Percentiles rank a stretch among this genome's conserved stretches.
Evolutionary conservation across 2,888 invertebrate species (phyloP).

Genomic region (Nomada flava): DNA sequence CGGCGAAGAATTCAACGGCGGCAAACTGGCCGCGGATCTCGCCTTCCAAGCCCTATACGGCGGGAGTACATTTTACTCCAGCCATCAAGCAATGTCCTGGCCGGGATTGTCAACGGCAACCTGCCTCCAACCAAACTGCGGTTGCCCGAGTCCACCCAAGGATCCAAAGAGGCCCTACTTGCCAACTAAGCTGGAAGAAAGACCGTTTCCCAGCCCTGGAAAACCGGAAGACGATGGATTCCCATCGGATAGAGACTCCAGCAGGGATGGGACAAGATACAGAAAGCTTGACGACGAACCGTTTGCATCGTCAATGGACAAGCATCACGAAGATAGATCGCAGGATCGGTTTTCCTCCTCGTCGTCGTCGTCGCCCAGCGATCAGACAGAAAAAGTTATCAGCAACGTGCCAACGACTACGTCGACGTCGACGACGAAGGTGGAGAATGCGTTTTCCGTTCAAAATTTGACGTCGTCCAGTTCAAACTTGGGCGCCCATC

Average conservation of each 20-base stretch:
- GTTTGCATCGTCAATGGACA: conserved; percentile 59
- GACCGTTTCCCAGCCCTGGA: conserved; percentile 74
- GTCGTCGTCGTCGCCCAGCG: conserved; percentile 76
- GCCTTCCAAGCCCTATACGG: conserved; percentile 88
- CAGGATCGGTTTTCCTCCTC: conserved; percentile 77
- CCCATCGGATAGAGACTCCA: conserved; percentile 71
- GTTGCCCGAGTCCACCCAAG: conserved; percentile 80
- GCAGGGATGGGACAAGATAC: conserved; percentile 69
- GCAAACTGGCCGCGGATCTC: conserved; percentile 88
- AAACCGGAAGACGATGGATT: conserved; percentile 79
- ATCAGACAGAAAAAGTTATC: conserved; percentile 58
- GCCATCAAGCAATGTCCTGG: conserved; percentile 82
- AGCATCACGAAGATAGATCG: conserved; percentile 75
- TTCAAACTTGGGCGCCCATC: conserved; percentile 81
- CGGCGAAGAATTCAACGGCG: conserved; percentile 85
- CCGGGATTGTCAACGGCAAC: conserved; percentile 75
- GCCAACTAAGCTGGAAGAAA: conserved; percentile 68
- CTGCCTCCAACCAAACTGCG: conserved; percentile 80
- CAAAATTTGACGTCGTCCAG: conserved; percentile 79
- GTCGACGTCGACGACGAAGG: conserved; percentile 63
- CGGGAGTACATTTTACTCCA: conserved; percentile 85
- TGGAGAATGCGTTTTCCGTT: conserved; percentile 81
- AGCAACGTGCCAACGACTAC: conserved; percentile 37
- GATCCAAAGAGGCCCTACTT: conserved; percentile 75
- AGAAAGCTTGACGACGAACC: conserved; percentile 67